These are phyloP conservation scores for Capitella teleta DNA, from an alignment of 1,140 invertebrate species.

Conservation along the genomic window DNA sequence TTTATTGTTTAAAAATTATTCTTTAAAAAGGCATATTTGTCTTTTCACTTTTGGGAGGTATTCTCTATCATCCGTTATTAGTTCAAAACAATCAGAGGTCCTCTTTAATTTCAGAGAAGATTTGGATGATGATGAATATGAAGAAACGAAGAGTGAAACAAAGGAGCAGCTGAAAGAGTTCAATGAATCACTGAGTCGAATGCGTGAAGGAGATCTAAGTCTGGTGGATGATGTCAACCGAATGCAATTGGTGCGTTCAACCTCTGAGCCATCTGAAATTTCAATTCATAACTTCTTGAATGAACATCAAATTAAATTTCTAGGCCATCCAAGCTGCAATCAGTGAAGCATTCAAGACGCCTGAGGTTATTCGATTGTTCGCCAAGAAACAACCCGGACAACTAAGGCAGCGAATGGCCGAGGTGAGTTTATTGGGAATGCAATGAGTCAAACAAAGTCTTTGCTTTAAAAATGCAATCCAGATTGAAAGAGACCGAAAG, in stretches of 20 bases:
- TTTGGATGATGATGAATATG: constrained; percentile 55
- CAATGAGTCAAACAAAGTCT: not conserved
- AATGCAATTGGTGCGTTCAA: constrained; percentile 52
- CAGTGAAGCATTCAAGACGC: constrained; percentile 64
- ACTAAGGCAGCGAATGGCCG: constrained; percentile 50
- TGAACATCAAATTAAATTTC: constrained; percentile 9
- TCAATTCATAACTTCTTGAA: not conserved
- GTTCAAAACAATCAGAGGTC: not conserved
- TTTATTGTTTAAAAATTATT: not conserved
- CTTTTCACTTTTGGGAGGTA: not conserved
- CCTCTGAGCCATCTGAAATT: not conserved
- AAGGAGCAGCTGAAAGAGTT: constrained; percentile 65
- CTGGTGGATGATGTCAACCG: constrained; percentile 55
- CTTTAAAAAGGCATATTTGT: not conserved
- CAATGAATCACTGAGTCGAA: constrained; percentile 54
- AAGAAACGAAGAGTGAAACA: constrained; percentile 60
- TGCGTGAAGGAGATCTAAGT: constrained; percentile 56
- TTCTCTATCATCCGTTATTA: not conserved
- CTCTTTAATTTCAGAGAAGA: constrained; percentile 46
- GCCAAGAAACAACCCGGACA: constrained; percentile 61
- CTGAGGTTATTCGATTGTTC: constrained; percentile 65
- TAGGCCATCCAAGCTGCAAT: constrained; percentile 67
- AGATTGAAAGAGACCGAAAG: constrained; percentile 45
- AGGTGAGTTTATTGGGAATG: constrained; percentile 24
- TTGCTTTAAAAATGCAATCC: not conserved